A percentile compares a stretch with the other conserved stretches of the same genome.
phyloP scores from a whole-genome alignment of 2,888 invertebrate species.

The Nymphalis c-album region DNA sequence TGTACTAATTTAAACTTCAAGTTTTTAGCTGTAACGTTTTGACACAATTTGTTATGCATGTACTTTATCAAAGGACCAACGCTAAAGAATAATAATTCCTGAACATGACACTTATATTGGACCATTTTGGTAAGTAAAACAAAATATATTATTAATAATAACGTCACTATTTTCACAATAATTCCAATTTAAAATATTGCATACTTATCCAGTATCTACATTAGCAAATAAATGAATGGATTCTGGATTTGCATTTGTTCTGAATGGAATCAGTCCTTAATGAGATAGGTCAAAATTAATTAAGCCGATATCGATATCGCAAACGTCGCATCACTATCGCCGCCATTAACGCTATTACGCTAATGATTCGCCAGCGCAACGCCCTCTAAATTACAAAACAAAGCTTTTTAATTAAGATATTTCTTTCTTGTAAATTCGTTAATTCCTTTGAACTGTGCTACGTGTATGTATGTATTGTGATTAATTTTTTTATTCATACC shows the following conservation, averaged over 20 bases:
- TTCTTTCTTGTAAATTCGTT: slow-evolving; percentile 42
- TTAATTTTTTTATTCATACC: background rate
- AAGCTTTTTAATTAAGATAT: slow-evolving; percentile 74
- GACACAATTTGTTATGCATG: no score
- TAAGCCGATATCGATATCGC: background rate
- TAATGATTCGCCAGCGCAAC: slow-evolving; percentile 66
- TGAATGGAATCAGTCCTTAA: background rate
- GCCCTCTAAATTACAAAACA: slow-evolving; percentile 73
- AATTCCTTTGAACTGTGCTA: slow-evolving; percentile 15
- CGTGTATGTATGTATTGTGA: slow-evolving; percentile 2
- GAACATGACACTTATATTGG: no score
- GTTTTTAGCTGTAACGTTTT: no score
- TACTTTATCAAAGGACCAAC: no score
- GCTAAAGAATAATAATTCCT: no score
- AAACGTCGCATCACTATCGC: slow-evolving; percentile 34
- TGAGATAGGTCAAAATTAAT: background rate
- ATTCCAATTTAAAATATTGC: no score
- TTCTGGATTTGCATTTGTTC: background rate
- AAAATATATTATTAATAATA: no score
- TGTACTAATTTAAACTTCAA: no score
- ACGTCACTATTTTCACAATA: no score
- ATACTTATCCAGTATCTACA: no score
- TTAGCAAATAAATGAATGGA: background rate
- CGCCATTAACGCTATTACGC: slow-evolving; percentile 72
- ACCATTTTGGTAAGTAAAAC: no score